Evolutionary conservation across 2,888 invertebrate genomes (phyloP).

Genomic region (Dolomedes plantarius): DNA sequence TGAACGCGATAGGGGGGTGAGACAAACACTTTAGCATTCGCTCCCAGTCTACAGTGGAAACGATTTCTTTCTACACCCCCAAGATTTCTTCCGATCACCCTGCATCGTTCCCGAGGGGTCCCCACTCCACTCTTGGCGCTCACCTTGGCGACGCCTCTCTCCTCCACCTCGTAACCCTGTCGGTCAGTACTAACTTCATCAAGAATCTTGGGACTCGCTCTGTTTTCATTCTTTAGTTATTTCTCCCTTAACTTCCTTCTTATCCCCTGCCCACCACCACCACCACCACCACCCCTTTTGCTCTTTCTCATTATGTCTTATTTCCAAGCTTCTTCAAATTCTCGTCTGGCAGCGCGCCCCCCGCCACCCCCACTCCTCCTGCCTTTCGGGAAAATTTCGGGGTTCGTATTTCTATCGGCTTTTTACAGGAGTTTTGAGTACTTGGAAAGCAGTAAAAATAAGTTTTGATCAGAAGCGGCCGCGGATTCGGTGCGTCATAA

Average conservation of each 20-base stretch:
- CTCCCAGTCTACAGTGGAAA: too few relatives aligned
- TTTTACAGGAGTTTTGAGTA: constrained; percentile 64
- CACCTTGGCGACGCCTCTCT: constrained; percentile 34
- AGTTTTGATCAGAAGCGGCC: constrained; percentile 64
- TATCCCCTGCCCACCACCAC: too few relatives aligned
- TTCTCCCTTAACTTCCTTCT: constrained; percentile 13
- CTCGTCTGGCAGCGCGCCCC: constrained; percentile 17
- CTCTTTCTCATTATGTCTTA: constrained; percentile 60
- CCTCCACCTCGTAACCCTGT: constrained; percentile 58
- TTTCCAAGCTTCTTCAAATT: constrained; percentile 62
- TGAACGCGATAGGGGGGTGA: too few relatives aligned
- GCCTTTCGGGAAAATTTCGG: constrained; percentile 41
- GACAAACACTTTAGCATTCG: too few relatives aligned
- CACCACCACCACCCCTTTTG: neutral
- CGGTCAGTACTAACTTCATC: constrained; percentile 64
- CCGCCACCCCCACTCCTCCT: neutral
- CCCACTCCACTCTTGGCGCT: neutral
- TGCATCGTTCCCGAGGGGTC: neutral
- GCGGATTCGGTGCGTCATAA: constrained; percentile 33
- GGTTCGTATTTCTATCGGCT: constrained; percentile 41
- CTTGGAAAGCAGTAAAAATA: constrained; percentile 69
- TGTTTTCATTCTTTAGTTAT: constrained; percentile 40
- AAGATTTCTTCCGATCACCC: too few relatives aligned
- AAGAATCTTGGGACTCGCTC: constrained; percentile 35
- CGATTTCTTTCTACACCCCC: too few relatives aligned